A percentile compares a stretch with the other conserved stretches of the same genome.
These are phyloP conservation scores for Podargus strigoides DNA, from an alignment of 2,797 vertebrate species.

Conservation along the genomic window DNA sequence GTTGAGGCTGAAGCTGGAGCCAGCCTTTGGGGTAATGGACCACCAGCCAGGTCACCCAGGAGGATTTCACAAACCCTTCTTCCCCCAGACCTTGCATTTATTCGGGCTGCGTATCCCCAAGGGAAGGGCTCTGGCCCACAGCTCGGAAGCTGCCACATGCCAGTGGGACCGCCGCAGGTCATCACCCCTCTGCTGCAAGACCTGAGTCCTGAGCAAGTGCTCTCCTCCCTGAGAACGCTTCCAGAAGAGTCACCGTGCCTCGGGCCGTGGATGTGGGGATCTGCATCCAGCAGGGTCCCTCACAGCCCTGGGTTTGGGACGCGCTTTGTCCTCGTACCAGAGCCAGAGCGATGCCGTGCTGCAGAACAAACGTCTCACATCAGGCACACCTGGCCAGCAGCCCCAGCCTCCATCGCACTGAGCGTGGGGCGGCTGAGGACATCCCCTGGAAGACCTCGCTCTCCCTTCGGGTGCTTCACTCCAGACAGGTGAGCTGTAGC, in stretches of 20 bases:
- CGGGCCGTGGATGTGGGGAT: rapidly evolving
- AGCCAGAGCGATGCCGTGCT: neutral
- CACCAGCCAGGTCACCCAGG: neutral
- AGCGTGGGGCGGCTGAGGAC: no score
- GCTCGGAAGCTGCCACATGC: rapidly evolving
- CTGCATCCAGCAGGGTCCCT: neutral
- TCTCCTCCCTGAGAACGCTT: neutral
- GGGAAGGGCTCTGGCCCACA: neutral
- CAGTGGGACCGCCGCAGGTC: neutral
- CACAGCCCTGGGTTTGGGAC: neutral
- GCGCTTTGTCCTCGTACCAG: rapidly evolving
- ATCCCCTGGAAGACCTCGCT: neutral
- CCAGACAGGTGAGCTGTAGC: rapidly evolving
- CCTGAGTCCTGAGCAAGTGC: rapidly evolving
- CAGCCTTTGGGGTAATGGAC: neutral
- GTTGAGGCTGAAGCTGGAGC: neutral
- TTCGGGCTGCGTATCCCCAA: neutral
- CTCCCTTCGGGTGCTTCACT: neutral
- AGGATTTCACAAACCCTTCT: neutral
- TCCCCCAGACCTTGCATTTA: rapidly evolving
- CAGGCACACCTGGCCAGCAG: rapidly evolving
- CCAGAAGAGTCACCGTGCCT: rapidly evolving
- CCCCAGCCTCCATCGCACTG: rapidly evolving
- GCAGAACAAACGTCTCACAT: rapidly evolving
- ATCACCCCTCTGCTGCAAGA: no score